Percentiles rank a stretch among this genome's conserved stretches.
These are phyloP conservation scores for Drosophila watanabei DNA, from an alignment of 1,140 invertebrate species.

Conservation along the genomic window DNA sequence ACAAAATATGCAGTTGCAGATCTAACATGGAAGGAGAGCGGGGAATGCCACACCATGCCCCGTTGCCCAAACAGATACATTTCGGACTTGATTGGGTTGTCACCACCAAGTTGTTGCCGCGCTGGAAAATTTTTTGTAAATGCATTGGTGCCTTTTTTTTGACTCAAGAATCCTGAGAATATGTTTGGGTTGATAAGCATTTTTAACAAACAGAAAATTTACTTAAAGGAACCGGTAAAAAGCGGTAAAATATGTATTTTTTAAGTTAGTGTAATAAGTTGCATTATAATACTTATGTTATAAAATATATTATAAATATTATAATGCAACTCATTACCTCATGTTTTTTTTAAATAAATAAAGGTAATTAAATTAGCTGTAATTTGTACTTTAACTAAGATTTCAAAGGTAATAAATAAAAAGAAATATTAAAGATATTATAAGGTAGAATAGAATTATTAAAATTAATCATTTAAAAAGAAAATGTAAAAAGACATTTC, in stretches of 20 bases:
- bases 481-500: not conserved
- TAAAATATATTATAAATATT: no score
- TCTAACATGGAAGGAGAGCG: slow-evolving; percentile 3
- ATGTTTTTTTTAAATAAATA: no score
- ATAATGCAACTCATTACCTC: no score
- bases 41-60: not conserved
- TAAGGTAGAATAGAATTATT: not conserved
- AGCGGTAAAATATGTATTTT: no score
- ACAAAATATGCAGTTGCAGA: slow-evolving; percentile 55
- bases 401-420: no score
- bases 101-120: slow-evolving; percentile 18
- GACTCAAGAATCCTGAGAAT: not conserved
- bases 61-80: slow-evolving; percentile 29
- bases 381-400: no score
- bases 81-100: slow-evolving; percentile 29
- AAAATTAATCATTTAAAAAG: not conserved
- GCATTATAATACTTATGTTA: no score
- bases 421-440: not conserved
- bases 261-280: no score
- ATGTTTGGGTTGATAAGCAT: not conserved
- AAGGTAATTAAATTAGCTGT: no score
- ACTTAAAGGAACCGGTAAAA: no score
- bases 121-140: not conserved
- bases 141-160: not conserved
- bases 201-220: not conserved